Evolutionary conservation across 2,888 invertebrate genomes (phyloP).

Genomic region (Dolichomitus sp.): DNA sequence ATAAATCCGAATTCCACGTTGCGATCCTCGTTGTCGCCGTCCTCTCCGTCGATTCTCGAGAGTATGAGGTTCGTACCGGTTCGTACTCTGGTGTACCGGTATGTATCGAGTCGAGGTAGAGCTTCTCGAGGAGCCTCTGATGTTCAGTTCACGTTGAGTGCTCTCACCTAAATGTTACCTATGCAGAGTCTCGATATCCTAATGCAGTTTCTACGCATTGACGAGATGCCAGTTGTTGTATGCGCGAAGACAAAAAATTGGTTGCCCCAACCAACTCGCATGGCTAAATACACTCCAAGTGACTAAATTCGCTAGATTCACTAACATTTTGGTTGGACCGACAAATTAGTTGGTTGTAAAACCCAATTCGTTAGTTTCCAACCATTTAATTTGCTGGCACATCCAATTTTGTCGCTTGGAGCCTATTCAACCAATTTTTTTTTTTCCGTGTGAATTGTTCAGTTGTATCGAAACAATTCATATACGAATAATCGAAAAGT

Average conservation of each 20-base stretch:
- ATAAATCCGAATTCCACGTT: constrained; percentile 75
- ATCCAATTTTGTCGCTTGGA: too few species aligned
- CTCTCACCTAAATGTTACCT: constrained; percentile 20
- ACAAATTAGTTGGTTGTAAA: too few species aligned
- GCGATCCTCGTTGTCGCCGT: constrained; percentile 54
- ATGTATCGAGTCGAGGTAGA: constrained; percentile 35
- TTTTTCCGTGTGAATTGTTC: too few species aligned
- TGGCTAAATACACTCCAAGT: too few species aligned
- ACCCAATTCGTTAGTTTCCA: too few species aligned
- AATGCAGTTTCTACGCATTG: constrained; percentile 36
- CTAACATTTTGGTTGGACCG: too few species aligned
- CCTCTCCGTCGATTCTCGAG: constrained; percentile 21
- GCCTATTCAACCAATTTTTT: too few species aligned
- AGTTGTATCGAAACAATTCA: constrained; percentile 59
- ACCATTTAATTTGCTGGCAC: too few species aligned
- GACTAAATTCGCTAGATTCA: too few species aligned
- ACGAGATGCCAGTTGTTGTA: constrained; percentile 43
- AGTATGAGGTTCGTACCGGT: constrained; percentile 2
- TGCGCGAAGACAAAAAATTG: too few species aligned
- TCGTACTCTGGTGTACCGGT: constrained; percentile 1
- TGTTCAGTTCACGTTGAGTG: constrained; percentile 29
- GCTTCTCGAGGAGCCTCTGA: constrained; percentile 40
- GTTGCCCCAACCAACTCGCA: too few species aligned
- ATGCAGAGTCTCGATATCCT: constrained; percentile 4
- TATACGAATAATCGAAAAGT: constrained; percentile 55